A percentile compares a stretch with the other conserved stretches of the same genome.
Conservation (phyloP, 2,113 vertebrate genomes). For the Pachycephala philippinensis region DNA sequence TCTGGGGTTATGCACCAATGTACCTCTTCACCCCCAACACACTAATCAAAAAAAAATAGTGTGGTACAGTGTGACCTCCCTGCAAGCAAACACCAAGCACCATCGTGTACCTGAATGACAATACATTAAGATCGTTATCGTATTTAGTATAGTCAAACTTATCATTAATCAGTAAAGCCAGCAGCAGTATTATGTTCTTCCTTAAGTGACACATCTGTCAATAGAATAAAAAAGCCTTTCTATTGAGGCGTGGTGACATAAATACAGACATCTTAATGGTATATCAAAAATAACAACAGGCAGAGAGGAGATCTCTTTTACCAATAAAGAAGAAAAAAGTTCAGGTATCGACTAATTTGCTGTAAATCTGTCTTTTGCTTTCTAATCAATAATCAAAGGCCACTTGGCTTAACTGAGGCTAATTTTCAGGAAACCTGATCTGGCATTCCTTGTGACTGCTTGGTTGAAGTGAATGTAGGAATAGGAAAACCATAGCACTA, state of each 20-base stretch:
- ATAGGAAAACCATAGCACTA: neutral
- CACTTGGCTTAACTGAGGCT: conserved; percentile 14
- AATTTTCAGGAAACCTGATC: conserved; percentile 20
- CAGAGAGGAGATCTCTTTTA: neutral
- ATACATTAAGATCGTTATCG: neutral
- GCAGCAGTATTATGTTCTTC: neutral
- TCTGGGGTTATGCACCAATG: neutral
- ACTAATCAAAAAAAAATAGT: conserved; percentile 17
- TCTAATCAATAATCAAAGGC: conserved; percentile 31
- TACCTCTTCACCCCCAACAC: neutral
- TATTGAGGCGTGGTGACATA: neutral
- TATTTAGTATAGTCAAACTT: neutral
- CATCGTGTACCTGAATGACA: neutral
- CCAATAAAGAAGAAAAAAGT: neutral
- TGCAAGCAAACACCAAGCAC: neutral
- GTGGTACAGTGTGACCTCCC: neutral
- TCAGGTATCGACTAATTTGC: neutral
- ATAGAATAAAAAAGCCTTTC: neutral
- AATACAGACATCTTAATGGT: neutral
- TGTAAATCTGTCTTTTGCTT: conserved; percentile 40
- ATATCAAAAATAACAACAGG: neutral
- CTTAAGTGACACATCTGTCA: neutral
- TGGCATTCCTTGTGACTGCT: neutral
- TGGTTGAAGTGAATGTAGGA: neutral
- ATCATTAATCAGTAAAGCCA: neutral